Percentiles rank a stretch among this genome's conserved stretches.
Conservation (phyloP, 2,113 vertebrate genomes). For the Delphinapterus leucas region DNA sequence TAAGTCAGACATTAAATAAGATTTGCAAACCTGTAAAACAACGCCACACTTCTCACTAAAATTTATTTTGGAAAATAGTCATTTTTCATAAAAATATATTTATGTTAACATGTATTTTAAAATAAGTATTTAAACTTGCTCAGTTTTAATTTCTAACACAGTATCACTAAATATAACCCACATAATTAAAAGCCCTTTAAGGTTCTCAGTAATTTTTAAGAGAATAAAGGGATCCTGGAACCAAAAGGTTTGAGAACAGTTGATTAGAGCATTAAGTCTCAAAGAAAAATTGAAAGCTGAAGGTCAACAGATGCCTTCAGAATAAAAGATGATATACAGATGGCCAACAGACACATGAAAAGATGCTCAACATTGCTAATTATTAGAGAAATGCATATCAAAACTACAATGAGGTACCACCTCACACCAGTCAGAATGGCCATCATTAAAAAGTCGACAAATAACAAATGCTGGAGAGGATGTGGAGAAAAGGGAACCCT, state of each 20-base stretch:
- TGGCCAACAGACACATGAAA: neutral
- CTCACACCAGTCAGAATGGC: neutral
- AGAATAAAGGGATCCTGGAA: neutral
- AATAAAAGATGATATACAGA: neutral
- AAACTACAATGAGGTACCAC: neutral
- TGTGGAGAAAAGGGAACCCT: neutral
- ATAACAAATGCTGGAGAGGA: neutral
- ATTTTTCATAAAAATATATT: slow-evolving; percentile 15
- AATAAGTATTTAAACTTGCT: neutral
- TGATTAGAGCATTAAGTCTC: neutral
- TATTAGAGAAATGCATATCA: neutral
- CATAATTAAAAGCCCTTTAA: neutral
- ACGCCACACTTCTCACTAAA: neutral
- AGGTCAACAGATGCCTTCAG: neutral
- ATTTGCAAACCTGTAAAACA: neutral
- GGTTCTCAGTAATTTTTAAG: neutral
- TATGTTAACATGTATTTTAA: neutral
- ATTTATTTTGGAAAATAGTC: neutral
- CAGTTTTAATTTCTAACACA: neutral
- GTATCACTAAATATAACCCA: neutral
- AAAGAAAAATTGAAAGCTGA: slow-evolving; percentile 2
- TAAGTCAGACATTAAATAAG: neutral
- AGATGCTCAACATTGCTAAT: neutral
- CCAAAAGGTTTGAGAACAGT: neutral
- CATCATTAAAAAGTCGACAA: no score